Evolutionary conservation across 2,797 vertebrate species (phyloP).

Genomic region (Scomberomorus guttatus): DNA sequence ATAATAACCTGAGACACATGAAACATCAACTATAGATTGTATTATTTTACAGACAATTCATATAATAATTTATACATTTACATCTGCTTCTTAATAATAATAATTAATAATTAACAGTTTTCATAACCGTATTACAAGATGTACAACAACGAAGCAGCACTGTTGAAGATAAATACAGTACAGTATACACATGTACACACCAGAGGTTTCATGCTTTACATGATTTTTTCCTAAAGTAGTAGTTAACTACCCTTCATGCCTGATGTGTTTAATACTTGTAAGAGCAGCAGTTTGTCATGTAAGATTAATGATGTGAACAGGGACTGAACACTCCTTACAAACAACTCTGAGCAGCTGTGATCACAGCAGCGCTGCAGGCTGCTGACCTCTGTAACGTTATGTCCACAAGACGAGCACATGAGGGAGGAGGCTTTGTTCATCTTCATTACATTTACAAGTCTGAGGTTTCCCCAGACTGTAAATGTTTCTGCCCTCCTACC

Average conservation of each 20-base stretch:
- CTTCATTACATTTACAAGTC: background rate
- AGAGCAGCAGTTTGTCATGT: background rate
- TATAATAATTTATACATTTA: background rate
- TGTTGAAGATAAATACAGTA: background rate
- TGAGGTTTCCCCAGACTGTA: background rate
- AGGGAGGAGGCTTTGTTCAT: background rate
- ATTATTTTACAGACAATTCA: background rate
- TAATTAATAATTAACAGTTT: background rate
- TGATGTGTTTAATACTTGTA: background rate
- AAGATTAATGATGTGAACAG: background rate
- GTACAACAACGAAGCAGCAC: background rate
- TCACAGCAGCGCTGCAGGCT: no score
- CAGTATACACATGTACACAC: no score
- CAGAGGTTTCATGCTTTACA: no score
- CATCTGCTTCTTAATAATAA: background rate
- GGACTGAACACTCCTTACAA: background rate
- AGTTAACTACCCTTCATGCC: background rate
- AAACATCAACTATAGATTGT: background rate
- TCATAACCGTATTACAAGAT: background rate
- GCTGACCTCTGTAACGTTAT: background rate
- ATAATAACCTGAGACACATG: background rate
- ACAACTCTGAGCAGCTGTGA: background rate
- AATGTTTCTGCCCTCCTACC: background rate
- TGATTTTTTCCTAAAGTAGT: no score
- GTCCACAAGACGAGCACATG: background rate